A percentile compares a stretch with the other conserved stretches of the same genome.
Evolutionary conservation across 2,113 vertebrate genomes (phyloP).

Genomic region (Garra rufa): DNA sequence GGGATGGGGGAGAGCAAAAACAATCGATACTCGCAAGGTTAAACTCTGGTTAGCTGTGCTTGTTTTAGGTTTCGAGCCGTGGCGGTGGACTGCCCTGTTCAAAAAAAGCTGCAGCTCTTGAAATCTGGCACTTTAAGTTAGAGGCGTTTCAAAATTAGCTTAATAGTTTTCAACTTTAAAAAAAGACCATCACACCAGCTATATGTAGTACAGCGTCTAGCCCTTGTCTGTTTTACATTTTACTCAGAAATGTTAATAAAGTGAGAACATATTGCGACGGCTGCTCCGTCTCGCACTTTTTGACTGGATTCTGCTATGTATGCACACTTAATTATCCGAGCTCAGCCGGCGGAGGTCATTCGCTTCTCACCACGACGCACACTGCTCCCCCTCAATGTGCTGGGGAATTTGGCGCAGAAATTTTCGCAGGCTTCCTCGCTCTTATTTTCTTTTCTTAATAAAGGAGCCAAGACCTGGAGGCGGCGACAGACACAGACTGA

Average conservation of each 20-base stretch:
- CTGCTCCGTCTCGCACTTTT: slow-evolving; percentile 42
- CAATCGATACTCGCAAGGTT: slow-evolving; percentile 7
- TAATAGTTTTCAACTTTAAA: slow-evolving; percentile 34
- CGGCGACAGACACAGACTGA: slow-evolving; percentile 48
- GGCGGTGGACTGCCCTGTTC: not conserved
- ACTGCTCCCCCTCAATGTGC: slow-evolving; percentile 32
- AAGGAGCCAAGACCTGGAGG: slow-evolving; percentile 53
- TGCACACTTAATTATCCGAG: slow-evolving; percentile 37
- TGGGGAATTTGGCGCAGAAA: slow-evolving; percentile 35
- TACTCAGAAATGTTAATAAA: slow-evolving; percentile 42
- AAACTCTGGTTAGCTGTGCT: slow-evolving; percentile 14
- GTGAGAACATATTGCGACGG: slow-evolving; percentile 46
- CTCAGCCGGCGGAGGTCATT: slow-evolving; percentile 39
- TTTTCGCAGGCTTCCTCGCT: slow-evolving; percentile 19
- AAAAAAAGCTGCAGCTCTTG: not conserved
- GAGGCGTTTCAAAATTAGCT: slow-evolving; percentile 1
- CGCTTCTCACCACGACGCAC: slow-evolving; percentile 14
- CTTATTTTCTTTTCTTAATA: slow-evolving; percentile 39
- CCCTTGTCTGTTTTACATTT: slow-evolving; percentile 27
- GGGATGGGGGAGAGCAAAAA: slow-evolving; percentile 2
- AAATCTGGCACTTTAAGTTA: not conserved
- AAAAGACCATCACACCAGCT: slow-evolving; percentile 26
- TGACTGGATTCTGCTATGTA: slow-evolving; percentile 18
- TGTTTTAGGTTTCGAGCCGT: slow-evolving; percentile 17
- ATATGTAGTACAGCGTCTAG: slow-evolving; percentile 18